A percentile compares a stretch with the other conserved stretches of the same genome.
Evolutionary conservation across 2,113 vertebrate species (phyloP).

Genomic region (Glaucidium brasilianum): DNA sequence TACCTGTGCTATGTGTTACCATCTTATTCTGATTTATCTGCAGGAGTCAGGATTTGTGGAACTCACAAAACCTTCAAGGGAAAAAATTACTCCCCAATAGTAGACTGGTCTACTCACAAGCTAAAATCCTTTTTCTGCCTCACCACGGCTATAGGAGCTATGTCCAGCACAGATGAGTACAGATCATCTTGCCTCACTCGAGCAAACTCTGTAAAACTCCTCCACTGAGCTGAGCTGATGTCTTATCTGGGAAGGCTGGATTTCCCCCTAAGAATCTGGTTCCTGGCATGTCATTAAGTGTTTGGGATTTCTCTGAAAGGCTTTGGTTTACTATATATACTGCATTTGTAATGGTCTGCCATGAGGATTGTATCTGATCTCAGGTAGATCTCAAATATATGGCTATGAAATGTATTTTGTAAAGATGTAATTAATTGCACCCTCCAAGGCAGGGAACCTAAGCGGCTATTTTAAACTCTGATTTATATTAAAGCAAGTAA

Average conservation of each 20-base stretch:
- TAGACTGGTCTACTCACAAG: neutral
- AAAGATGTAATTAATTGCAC: slow-evolving; percentile 18
- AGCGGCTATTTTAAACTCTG: neutral
- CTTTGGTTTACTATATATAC: neutral
- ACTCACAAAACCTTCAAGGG: neutral
- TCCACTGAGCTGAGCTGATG: neutral
- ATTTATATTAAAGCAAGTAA: slow-evolving; percentile 25
- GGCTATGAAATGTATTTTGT: neutral
- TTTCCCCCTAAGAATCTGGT: neutral
- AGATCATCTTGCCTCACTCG: neutral
- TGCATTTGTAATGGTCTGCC: neutral
- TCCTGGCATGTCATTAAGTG: neutral
- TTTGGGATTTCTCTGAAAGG: neutral
- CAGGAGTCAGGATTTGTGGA: neutral
- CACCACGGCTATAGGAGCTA: neutral
- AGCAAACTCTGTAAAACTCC: neutral
- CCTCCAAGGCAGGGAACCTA: neutral
- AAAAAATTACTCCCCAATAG: neutral
- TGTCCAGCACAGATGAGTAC: neutral
- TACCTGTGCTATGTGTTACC: neutral
- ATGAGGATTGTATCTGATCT: neutral
- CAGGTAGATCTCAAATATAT: neutral
- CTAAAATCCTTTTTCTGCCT: neutral
- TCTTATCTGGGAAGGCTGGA: neutral
- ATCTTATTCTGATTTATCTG: neutral